Conservation (phyloP, 2,797 vertebrate genomes). For the Tokudaia muenninki region DNA sequence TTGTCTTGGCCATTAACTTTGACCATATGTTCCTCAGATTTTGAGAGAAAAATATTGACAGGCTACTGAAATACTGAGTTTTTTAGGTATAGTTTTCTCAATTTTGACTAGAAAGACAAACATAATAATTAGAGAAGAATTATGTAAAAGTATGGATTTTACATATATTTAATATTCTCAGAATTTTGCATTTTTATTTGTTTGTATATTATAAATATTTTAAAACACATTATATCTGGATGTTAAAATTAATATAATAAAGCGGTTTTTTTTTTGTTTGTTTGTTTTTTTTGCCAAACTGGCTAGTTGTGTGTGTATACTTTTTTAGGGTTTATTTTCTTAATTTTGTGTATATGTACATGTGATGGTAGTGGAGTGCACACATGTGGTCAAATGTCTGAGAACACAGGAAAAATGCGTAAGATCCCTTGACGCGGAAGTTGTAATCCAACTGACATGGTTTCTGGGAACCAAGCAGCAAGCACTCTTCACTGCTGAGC, state of each 20-base stretch:
- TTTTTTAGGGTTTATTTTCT: background rate
- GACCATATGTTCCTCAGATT: background rate
- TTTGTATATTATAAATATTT: background rate
- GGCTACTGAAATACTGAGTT: constrained; percentile 3
- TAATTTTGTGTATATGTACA: background rate
- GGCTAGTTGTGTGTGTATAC: background rate
- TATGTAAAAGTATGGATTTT: background rate
- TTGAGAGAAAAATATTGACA: constrained; percentile 31
- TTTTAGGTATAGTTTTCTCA: background rate
- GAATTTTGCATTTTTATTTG: constrained; percentile 30
- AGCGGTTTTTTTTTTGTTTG: background rate
- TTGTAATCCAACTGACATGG: background rate
- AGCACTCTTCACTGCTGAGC: background rate
- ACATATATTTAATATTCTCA: background rate
- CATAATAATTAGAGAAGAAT: background rate
- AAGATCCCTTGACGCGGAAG: background rate
- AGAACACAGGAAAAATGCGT: background rate
- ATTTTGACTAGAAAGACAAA: constrained; percentile 11
- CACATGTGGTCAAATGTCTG: background rate
- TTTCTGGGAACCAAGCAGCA: background rate
- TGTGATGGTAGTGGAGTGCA: background rate
- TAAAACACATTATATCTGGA: background rate
- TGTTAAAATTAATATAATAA: background rate
- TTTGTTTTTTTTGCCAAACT: background rate
- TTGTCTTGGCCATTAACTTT: background rate